Evolutionary conservation across 2,888 invertebrate species (phyloP).

Genomic region (Melieria crassipennis): DNA sequence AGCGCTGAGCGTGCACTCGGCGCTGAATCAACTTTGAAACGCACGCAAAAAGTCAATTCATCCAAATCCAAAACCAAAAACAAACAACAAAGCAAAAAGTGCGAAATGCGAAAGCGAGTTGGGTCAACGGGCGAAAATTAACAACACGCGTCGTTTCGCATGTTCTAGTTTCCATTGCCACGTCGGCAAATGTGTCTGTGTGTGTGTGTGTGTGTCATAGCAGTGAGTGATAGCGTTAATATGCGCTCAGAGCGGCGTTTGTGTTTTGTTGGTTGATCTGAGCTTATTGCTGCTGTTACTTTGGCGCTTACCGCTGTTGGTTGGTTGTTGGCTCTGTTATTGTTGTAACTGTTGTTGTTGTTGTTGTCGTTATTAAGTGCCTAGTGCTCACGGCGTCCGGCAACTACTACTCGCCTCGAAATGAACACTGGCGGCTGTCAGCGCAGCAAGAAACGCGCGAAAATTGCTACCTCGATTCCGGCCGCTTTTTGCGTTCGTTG

Average conservation of each 20-base stretch:
- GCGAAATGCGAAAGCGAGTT: neutral
- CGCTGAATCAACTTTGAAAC: neutral
- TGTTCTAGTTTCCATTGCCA: slow-evolving; percentile 11
- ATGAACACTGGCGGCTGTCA: too few species aligned
- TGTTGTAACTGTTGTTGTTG: slow-evolving; percentile 25
- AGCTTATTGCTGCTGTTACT: neutral
- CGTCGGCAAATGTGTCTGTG: neutral
- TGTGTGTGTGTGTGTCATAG: slow-evolving; percentile 12
- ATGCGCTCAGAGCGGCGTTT: slow-evolving; percentile 36
- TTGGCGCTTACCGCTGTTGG: neutral
- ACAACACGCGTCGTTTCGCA: slow-evolving; percentile 10
- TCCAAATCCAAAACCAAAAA: neutral
- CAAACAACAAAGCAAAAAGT: neutral
- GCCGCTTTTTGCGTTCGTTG: too few species aligned
- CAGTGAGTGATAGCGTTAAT: slow-evolving; percentile 29
- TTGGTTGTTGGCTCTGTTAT: neutral
- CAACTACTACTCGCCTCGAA: too few species aligned
- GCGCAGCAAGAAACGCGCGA: too few species aligned
- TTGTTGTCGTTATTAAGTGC: slow-evolving; percentile 17
- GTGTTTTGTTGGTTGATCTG: slow-evolving; percentile 35
- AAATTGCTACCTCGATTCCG: too few species aligned
- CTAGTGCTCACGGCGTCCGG: too few species aligned
- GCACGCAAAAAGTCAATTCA: too few species aligned
- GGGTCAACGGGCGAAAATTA: too few species aligned
- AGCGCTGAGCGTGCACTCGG: neutral